Base-by-base conservation (phyloP, 2,888 invertebrate genomes). In the Actias luna region DNA sequence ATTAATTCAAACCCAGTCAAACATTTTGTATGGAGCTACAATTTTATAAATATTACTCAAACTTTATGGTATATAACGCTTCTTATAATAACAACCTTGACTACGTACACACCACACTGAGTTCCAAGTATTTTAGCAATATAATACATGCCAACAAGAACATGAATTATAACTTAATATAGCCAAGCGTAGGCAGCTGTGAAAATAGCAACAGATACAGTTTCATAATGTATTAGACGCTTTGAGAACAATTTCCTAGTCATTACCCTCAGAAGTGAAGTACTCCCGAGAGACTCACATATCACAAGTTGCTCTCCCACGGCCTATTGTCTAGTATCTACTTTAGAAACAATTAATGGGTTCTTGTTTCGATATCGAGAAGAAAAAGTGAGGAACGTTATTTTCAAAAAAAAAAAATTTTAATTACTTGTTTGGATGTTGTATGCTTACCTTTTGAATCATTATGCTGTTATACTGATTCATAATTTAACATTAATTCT, bases 111-210 rank as follows among this genome's bases (percentile, higher is more conserved):
- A 22, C 1, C 18, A 46, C 22, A 46, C 22, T 25, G 22, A 46
- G 22, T 46, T 46, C 22, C 22, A 46, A 22, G 22, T 12, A 22
- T 25, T 22, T 46, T 14, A 29, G 16, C 65, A 69, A 71, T 75
- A 77, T 76, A 77, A 73, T 16, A 46, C 76, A 74, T 74, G 71
- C 66, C 29, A 65, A 67, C 68, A 69, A 62, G 67, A 68, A 73
- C 77, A 76, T 76, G 75, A 77, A 70, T 70, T 77, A 77, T 75
- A 72, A 71, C 70, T 72, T 75, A 75, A 77, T 76, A 76, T 72
- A 64, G 64, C 66, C 36, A 69, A 69, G 64, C 63, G 64, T 65
- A 63, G 67, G 65, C 68, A 66, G 67, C 65, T 67, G 67, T 68
- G 67, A 67, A 68, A 72, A 75, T 66, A 68, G 64, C 63, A 58